Conservation (phyloP, 2,113 vertebrate species). For the Phrynosoma platyrhinos region DNA sequence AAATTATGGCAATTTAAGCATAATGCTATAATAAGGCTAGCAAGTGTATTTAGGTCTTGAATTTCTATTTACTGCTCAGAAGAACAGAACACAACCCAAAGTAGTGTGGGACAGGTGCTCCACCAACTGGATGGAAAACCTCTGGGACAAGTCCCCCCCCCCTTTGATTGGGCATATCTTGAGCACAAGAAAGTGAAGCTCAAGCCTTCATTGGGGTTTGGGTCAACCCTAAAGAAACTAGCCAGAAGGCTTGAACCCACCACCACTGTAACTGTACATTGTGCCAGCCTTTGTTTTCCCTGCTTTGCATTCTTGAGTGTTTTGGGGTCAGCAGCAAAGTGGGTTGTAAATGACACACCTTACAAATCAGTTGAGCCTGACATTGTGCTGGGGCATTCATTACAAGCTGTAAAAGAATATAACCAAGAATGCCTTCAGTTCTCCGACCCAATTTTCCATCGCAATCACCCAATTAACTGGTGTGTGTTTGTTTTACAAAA, state of each 20-base stretch:
- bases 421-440: slow-evolving; percentile 79
- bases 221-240: slow-evolving; percentile 69
- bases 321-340: slow-evolving; percentile 73
- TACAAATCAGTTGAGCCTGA: slow-evolving; percentile 82
- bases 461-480: slow-evolving; percentile 89
- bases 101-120: slow-evolving; percentile 63
- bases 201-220: slow-evolving; percentile 62
- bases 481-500: slow-evolving; percentile 90
- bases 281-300: slow-evolving; percentile 78
- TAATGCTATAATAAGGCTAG: too few species aligned
- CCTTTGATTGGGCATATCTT: background rate
- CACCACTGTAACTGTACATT: slow-evolving; percentile 72
- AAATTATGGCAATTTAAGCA: too few species aligned
- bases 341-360: slow-evolving; percentile 82
- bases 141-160: slow-evolving; percentile 18
- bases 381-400: slow-evolving; percentile 80
- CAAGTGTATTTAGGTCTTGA: too few species aligned
- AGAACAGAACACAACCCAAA: background rate
- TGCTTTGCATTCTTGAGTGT: slow-evolving; percentile 71
- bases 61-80: background rate
- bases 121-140: slow-evolving; percentile 38
- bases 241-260: slow-evolving; percentile 68
- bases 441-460: slow-evolving; percentile 85
- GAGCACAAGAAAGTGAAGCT: slow-evolving; percentile 12
- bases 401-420: slow-evolving; percentile 82